phyloP scores from a whole-genome alignment of 2,888 invertebrate genomes.

The Microlaimidae sp. region DNA sequence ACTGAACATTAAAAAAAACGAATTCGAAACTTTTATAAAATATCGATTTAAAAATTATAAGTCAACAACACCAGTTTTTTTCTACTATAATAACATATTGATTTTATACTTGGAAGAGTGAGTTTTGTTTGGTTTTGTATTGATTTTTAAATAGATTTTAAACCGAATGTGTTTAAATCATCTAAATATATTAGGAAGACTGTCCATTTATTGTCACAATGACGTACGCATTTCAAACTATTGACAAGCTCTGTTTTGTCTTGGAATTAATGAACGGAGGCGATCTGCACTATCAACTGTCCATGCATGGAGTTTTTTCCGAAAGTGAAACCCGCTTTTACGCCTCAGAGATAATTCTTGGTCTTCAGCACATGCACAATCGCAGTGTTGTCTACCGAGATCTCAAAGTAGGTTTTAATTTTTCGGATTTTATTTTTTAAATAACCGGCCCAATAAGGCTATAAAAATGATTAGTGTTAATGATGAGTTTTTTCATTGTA shows the following conservation, averaged over 20 bases:
- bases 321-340: conserved; percentile 98
- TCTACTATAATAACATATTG: too few species aligned
- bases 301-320: conserved; percentile 95
- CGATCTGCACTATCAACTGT: conserved; percentile 72
- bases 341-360: conserved; percentile 88
- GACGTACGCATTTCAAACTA: conserved; percentile 97
- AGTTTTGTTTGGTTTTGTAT: too few species aligned
- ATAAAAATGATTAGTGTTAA: too few species aligned
- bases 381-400: conserved; percentile 87
- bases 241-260: conserved; percentile 97
- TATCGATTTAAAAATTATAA: too few species aligned
- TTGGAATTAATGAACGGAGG: conserved; percentile 90
- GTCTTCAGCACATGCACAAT: conserved; percentile 98
- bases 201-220: conserved; percentile 99
- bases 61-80: too few species aligned
- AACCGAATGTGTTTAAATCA: too few species aligned
- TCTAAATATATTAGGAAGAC: conserved; percentile 66
- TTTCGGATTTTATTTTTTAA: neutral
- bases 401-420: conserved; percentile 39
- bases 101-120: too few species aligned
- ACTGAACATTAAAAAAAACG: too few species aligned
- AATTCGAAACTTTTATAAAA: too few species aligned
- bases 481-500: too few species aligned
- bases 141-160: too few species aligned
- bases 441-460: neutral